Evolutionary conservation across 1,140 invertebrate genomes (phyloP), one percentile per base, ranked within the genome.

Genomic region (Bombus sibiricus): DNA sequence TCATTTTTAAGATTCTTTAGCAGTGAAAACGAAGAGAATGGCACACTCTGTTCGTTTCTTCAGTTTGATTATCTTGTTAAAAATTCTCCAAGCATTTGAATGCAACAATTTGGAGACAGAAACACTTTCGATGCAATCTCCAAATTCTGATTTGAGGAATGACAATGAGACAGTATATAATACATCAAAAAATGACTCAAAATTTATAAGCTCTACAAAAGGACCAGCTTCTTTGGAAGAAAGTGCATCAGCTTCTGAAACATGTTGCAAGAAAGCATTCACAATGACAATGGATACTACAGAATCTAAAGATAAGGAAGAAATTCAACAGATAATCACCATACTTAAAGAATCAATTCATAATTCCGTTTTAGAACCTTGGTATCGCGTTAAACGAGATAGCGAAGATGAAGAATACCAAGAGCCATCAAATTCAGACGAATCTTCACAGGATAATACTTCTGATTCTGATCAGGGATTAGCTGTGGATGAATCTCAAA

Each of bases 21-120:
- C 53, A 62, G 32, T 69, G 32, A 37, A 15, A 6, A 41, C 10
- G 28, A 37, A 53, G 15, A 28, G 66, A 66, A 89, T 88, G 88
- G 64, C 18, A 80, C 32, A 1, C 9, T 18, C n/a, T 9, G 1
- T 68, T 37, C n/a, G 43, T 25, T 62, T 62, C 39, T 68, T 74
- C 53, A 57, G 22, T 9, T n/a, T 34, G 39, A 25, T 89, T 41
- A 59, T 34, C 25, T 62, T n/a, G 25, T 34, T 80, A 8, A 59
- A 28, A 6, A 66, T 75, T 34, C 1, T 69, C 15, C 22, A 37
- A 2, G 32, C 0, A 10, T 10, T 13, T 0, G 64, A 78, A 72
- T 80, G 83, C 76, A 57, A n/a, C 1, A 28, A 15, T 28, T 8
- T 39, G 10, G 34, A 53, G 10, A 15, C 25, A 0, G 6, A 18